phyloP scores from a whole-genome alignment of 2,113 vertebrate species.

The Origma solitaria region DNA sequence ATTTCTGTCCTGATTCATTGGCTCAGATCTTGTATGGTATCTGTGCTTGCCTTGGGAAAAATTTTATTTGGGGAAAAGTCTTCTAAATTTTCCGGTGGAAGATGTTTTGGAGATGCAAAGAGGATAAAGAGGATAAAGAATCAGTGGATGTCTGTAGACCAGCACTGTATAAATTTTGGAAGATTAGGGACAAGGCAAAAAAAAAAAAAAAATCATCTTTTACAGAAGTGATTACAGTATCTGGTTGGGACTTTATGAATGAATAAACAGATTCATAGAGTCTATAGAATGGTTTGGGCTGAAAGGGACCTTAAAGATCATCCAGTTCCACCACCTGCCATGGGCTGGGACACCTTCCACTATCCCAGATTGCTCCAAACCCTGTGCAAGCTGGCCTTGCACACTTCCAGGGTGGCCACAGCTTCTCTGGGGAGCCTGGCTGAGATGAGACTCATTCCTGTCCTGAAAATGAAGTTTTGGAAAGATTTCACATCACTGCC shows the following conservation, averaged over 20 bases:
- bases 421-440: not conserved
- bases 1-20: not conserved
- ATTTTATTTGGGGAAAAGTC: not conserved
- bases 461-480: not conserved
- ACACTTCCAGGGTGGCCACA: not conserved
- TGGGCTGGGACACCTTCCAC: not conserved
- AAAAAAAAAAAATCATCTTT: not conserved
- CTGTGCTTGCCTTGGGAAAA: not conserved
- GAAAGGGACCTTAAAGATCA: not conserved
- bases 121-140: not conserved
- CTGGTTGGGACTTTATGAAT: not conserved
- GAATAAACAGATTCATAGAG: not conserved
- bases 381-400: fast-evolving
- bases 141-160: not conserved
- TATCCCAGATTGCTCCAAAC: fast-evolving
- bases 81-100: not conserved
- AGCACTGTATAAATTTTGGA: not conserved
- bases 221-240: not conserved
- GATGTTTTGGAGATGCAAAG: not conserved
- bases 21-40: not conserved
- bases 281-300: not conserved
- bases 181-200: not conserved
- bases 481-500: not conserved
- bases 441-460: not conserved
- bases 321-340: fast-evolving